Base-by-base conservation (phyloP, 2,888 invertebrate species). In the Callyntrura guangdongensis region DNA sequence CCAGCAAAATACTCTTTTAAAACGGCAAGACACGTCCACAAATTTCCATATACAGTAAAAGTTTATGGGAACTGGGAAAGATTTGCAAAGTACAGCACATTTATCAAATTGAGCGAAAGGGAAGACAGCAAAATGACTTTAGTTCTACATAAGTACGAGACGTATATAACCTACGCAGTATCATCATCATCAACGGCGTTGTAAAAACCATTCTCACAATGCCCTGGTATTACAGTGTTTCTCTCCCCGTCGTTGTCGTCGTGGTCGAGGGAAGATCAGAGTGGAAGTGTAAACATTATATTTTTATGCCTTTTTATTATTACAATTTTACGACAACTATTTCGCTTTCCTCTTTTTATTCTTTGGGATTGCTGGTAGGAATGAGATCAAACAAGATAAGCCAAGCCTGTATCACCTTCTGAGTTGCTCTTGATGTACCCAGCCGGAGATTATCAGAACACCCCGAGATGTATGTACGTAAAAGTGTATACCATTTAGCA, bases 31-130 rank as follows among this genome's bases (percentile, higher is more conserved):
- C 74, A 74, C 74, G 74, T 74, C 74, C 74, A 74, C 74, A 74
- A 64, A 83, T 22, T 83, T 83, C 82, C 82, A 83, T 64, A 83
- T 83, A 83, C 61, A 83, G 82, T 83, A 83, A 83, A 74, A 27
- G 20, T 64, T 61, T 59, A 61, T 83, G 8, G 27, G n/a, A 59
- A 27, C 17, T 59, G 12, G 49, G 20, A 53, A 74, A 49, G 74
- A 47, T 74, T 74, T 74, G 74, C 74, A 53, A 74, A 72, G 45
- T 45, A 72, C 36, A 72, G 49, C 49, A 49, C 74, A 53, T 74
- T 49, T 53, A 49, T 74, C 49, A 74, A 20, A 61, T 4, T n/a
- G 61, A 53, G n/a, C 8, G 45, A 17, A 36, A 36, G 9, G n/a
- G 36, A 69, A 25, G 9, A 22, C 20, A 49, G 47, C 47, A 74